These are phyloP conservation scores for Ethmia dodecea DNA, from an alignment of 2,888 invertebrate genomes.

Conservation along the genomic window DNA sequence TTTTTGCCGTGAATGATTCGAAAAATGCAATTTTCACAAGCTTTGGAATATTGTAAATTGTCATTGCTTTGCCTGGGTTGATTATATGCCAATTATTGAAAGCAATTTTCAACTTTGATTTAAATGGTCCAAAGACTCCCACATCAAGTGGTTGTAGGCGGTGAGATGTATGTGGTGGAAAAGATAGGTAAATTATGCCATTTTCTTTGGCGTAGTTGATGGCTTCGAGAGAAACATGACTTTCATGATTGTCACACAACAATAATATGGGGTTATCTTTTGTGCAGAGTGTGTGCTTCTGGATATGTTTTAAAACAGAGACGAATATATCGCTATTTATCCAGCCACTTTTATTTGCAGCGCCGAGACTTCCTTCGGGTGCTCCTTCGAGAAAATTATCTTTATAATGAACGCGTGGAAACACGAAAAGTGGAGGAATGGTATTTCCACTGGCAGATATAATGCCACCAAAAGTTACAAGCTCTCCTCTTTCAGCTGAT, in stretches of 20 bases:
- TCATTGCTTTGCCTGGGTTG: conserved; percentile 32
- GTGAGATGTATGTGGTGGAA: conserved; percentile 30
- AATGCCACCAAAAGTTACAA: conserved; percentile 23
- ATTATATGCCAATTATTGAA: conserved; percentile 28
- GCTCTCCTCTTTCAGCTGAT: conserved; percentile 27
- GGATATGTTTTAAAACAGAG: conserved; percentile 21
- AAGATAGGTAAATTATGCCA: conserved; percentile 10
- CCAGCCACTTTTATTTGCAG: conserved; percentile 11
- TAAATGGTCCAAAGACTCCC: conserved; percentile 19
- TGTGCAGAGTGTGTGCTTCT: conserved; percentile 5
- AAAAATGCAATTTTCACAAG: conserved; percentile 27
- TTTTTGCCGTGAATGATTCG: conserved; percentile 27
- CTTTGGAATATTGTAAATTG: conserved; percentile 31
- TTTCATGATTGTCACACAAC: conserved; percentile 6
- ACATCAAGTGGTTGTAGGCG: conserved; percentile 34
- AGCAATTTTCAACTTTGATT: conserved; percentile 24
- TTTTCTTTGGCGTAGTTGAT: conserved; percentile 9
- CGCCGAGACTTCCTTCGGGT: conserved; percentile 11
- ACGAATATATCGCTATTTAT: conserved; percentile 8
- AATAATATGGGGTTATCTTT: conserved; percentile 6
- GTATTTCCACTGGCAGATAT: conserved; percentile 19
- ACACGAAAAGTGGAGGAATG: conserved; percentile 26
- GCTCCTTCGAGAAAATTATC: conserved; percentile 11
- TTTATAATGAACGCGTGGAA: conserved; percentile 12
- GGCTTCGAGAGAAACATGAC: conserved; percentile 7